Percentiles rank a stretch among this genome's conserved stretches.
These are phyloP conservation scores for Benthosema pterotum DNA, from an alignment of 2,797 vertebrate species.

Conservation along the genomic window DNA sequence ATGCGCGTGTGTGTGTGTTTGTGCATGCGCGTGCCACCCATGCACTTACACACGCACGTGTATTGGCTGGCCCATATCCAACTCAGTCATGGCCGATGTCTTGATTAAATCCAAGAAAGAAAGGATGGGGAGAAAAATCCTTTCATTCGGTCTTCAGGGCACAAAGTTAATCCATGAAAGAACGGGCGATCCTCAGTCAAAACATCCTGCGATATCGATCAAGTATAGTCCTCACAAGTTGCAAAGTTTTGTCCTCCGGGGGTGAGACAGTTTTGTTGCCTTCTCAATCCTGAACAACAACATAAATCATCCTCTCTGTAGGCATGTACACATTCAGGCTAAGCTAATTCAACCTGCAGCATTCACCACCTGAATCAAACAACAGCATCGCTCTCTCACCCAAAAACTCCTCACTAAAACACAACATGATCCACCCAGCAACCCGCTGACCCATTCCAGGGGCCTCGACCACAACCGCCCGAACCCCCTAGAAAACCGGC, in stretches of 20 bases:
- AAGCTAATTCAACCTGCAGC: neutral
- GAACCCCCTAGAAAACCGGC: slow-evolving; percentile 39
- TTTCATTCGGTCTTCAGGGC: neutral
- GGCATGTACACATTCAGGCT: slow-evolving; percentile 4
- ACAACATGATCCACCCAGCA: slow-evolving; percentile 11
- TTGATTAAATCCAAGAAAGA: slow-evolving; percentile 2
- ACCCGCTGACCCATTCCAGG: neutral
- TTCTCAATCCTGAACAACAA: slow-evolving; percentile 30
- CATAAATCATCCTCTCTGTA: slow-evolving; percentile 13
- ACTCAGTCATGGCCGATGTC: slow-evolving; percentile 23
- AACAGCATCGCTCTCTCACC: slow-evolving; percentile 3
- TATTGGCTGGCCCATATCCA: slow-evolving; percentile 21
- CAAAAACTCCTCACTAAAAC: neutral
- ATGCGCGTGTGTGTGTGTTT: slow-evolving; percentile 47
- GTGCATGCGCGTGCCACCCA: slow-evolving; percentile 6
- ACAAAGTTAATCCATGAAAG: slow-evolving; percentile 10
- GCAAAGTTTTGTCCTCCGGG: slow-evolving; percentile 44
- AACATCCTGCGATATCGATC: slow-evolving; percentile 13
- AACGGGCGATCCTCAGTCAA: slow-evolving; percentile 9
- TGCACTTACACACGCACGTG: slow-evolving; percentile 3
- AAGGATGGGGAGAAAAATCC: slow-evolving; percentile 11
- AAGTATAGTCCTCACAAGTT: slow-evolving; percentile 26
- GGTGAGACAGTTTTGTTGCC: slow-evolving; percentile 22
- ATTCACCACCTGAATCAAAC: slow-evolving; percentile 25
- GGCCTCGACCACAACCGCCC: slow-evolving; percentile 20